phyloP scores from a whole-genome alignment of 2,113 vertebrate species.

The Psilopogon haemacephalus region DNA sequence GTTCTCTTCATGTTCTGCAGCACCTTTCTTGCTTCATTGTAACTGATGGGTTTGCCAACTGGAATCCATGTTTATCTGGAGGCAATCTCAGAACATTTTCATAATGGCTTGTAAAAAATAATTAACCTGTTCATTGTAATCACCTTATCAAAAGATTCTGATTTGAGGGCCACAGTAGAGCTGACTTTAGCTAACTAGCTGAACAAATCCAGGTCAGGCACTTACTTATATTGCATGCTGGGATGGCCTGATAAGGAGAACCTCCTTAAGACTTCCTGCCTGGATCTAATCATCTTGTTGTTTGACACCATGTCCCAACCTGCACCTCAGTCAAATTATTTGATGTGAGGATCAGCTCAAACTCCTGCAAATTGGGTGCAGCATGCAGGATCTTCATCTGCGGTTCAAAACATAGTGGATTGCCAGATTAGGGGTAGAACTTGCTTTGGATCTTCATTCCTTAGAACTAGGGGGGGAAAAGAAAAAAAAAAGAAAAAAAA shows the following conservation, averaged over 20 bases:
- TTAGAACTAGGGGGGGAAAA: background rate
- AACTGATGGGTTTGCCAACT: background rate
- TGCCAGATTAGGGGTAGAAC: background rate
- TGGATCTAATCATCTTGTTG: background rate
- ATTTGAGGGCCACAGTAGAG: background rate
- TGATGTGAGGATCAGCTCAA: background rate
- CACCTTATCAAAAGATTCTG: background rate
- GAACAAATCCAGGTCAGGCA: slow-evolving; percentile 9
- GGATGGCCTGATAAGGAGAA: slow-evolving; percentile 42
- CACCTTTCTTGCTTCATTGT: background rate
- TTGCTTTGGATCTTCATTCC: background rate
- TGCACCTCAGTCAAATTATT: background rate
- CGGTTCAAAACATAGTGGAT: background rate
- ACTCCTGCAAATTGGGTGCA: background rate
- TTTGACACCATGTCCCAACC: slow-evolving; percentile 9
- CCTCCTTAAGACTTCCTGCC: background rate
- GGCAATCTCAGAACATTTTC: background rate
- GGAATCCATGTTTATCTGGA: background rate
- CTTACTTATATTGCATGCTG: background rate
- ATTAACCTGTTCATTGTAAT: background rate
- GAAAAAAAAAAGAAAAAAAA: too few species aligned
- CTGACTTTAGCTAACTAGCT: background rate
- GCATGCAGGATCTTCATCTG: background rate
- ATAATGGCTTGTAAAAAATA: background rate
- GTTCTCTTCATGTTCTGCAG: background rate